These are phyloP conservation scores for Megastigmus dorsalis DNA, from an alignment of 2,888 invertebrate species.

Conservation along the genomic window DNA sequence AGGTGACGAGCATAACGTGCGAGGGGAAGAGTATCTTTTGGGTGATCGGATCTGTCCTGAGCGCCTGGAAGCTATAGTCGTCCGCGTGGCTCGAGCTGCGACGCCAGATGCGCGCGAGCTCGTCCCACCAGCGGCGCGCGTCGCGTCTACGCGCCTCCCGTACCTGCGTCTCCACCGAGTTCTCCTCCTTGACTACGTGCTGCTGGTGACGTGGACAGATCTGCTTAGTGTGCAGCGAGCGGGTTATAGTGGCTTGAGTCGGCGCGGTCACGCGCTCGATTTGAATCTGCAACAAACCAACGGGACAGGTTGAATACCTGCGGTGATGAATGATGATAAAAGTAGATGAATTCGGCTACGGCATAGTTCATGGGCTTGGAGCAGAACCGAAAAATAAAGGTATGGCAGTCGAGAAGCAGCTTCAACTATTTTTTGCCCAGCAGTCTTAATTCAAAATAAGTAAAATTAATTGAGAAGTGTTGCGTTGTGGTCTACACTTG, in stretches of 20 bases:
- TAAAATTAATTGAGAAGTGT: too few species aligned
- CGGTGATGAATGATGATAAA: too few species aligned
- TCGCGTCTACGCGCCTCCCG: conserved; percentile 60
- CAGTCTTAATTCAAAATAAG: too few species aligned
- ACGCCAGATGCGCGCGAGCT: conserved; percentile 58
- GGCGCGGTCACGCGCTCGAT: conserved; percentile 77
- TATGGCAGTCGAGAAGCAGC: too few species aligned
- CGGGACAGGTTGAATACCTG: too few species aligned
- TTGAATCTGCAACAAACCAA: conserved; percentile 38
- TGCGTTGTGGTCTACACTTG: too few species aligned
- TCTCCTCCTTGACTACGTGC: conserved; percentile 58
- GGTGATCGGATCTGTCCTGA: conserved; percentile 64
- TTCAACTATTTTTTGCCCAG: too few species aligned
- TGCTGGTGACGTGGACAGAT: conserved; percentile 64
- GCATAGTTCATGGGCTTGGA: too few species aligned
- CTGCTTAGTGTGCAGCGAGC: conserved; percentile 61
- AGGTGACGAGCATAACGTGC: conserved; percentile 58
- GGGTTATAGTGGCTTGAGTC: conserved; percentile 80
- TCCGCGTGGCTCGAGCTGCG: conserved; percentile 36
- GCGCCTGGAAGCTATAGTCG: conserved; percentile 59
- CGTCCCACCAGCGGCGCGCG: conserved; percentile 65
- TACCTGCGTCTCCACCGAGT: conserved; percentile 59
- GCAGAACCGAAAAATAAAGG: too few species aligned
- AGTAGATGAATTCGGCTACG: too few species aligned
- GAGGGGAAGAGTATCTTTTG: conserved; percentile 62